Evolutionary conservation across 2,113 vertebrate genomes (phyloP), one percentile per base, ranked within the genome.

Genomic region (Gallinago jamesoni): DNA sequence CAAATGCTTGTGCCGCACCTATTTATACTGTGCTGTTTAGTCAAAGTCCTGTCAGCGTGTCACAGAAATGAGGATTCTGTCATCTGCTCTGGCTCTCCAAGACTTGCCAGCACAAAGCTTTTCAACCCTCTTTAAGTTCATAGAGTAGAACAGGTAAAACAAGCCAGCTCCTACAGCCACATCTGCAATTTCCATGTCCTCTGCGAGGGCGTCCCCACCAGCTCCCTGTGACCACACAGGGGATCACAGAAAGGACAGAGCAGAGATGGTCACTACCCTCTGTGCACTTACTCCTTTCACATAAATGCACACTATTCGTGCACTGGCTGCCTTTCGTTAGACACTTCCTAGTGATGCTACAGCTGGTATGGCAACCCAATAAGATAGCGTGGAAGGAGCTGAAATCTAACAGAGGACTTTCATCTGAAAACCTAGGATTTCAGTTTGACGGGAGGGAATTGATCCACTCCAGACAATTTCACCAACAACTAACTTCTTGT

Each of bases 251-350:
- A n/a, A 41, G 27, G 33, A 27, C 85, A 93, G 27, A 63, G 45
- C 43, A 68, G 53, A 57, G 55, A 59, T 0, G 14, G 78, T 5
- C 63, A 67, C 37, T 35, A 41, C 20, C 13, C 35, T 50, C 41
- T 3, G 0, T 1, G 17, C 24, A 33, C 37, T 47, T 31, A 23
- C 2, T 56, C 45, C 66, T 75, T 12, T 18, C 0, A 2, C 7
- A 8, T 11, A 59, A 57, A 6, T 2, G 14, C 56, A 56, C 30
- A 1, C 56, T 18, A 48, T 12, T 22, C 41, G 22, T 16, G 43
- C 13, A 12, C 23, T 22, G 47, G 15, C 3, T 35, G 28, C 76
- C 27, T 57, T 66, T 55, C 45, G 1, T 69, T 13, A 69, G 27
- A 43, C 67, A 31, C 17, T 23, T 84, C 63, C 43, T 33, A 55